Base-by-base conservation (phyloP, 2,888 invertebrate species). In the Pyrocoelia pectoralis region DNA sequence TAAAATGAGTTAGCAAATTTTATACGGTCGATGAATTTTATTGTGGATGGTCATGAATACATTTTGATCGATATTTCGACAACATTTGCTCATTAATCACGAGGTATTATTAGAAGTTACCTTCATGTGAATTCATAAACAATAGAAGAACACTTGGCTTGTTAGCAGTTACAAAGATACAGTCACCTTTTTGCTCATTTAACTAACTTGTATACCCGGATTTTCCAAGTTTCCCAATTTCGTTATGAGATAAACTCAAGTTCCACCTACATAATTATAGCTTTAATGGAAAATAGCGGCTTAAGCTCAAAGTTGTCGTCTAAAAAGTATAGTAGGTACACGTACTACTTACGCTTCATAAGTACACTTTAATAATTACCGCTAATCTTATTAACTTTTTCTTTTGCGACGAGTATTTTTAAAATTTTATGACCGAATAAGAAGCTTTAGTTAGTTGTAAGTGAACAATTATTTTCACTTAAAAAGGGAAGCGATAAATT, bases 1-100 rank as follows among this genome's bases (percentile, higher is more conserved):
- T 63, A 59, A n/a, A 63, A 55, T 63, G 63, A 63, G 58, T 58
- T 55, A 28, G 58, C 41, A 63, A 58, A 43, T 55, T 59, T 62
- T 57, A 50, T 54, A 53, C 63, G 54, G 50, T 3, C 24, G 24
- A 24, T 24, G n/a, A n/a, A 57, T 43, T 59, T 63, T 58, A 55
- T 63, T 58, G 63, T 63, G 58, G 6, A 48, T 24, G 55, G 53
- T 63, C 51, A 57, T 54, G 51, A 43, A 24, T 24, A n/a, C n/a
- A n/a, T n/a, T n/a, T n/a, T 24, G 24, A 46, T 52, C 40, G 40
- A 40, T 40, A 40, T 40, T 14, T 13, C 14, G 40, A 10, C 29
- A 10, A 10, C 29, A 10, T 29, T n/a, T n/a, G n/a, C n/a, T n/a
- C n/a, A n/a, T n/a, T n/a, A n/a, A n/a, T n/a, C n/a, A n/a, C n/a